Evolutionary conservation across 2,888 invertebrate genomes (phyloP).

Genomic region (Cinara cedri): DNA sequence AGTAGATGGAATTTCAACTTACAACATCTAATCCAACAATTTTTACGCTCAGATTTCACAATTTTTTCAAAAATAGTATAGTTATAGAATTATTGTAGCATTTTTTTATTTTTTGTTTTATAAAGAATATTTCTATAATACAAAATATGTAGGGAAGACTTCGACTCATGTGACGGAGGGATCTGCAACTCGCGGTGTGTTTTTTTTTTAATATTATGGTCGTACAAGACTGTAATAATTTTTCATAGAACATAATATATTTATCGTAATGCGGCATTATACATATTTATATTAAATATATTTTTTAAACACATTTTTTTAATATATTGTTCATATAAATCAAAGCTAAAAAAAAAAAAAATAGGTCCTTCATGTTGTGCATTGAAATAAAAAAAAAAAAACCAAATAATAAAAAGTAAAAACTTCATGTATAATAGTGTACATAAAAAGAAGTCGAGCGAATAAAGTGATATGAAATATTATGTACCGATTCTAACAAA

Average conservation of each 20-base stretch:
- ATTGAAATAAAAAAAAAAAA: constrained; percentile 22
- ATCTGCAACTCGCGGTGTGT: too few relatives aligned
- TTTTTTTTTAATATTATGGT: too few relatives aligned
- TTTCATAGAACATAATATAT: not conserved
- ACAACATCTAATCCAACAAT: too few relatives aligned
- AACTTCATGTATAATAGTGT: not conserved
- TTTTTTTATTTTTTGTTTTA: too few relatives aligned
- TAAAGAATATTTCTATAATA: too few relatives aligned
- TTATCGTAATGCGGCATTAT: not conserved
- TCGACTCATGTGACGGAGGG: too few relatives aligned
- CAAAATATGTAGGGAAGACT: too few relatives aligned
- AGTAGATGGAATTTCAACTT: too few relatives aligned
- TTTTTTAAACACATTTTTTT: constrained; percentile 1
- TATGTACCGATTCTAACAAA: constrained; percentile 18
- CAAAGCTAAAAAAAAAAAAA: not conserved
- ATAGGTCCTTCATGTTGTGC: not conserved
- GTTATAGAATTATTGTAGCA: too few relatives aligned
- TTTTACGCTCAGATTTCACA: too few relatives aligned
- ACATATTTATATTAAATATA: too few relatives aligned
- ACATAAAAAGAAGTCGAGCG: constrained; percentile 33
- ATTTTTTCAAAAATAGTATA: too few relatives aligned
- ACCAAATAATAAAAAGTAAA: constrained; percentile 4
- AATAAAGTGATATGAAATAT: constrained; percentile 35
- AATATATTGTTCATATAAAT: not conserved
- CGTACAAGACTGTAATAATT: not conserved